Base-by-base conservation (phyloP, 2,888 invertebrate species). In the Cyaniris semiargus region DNA sequence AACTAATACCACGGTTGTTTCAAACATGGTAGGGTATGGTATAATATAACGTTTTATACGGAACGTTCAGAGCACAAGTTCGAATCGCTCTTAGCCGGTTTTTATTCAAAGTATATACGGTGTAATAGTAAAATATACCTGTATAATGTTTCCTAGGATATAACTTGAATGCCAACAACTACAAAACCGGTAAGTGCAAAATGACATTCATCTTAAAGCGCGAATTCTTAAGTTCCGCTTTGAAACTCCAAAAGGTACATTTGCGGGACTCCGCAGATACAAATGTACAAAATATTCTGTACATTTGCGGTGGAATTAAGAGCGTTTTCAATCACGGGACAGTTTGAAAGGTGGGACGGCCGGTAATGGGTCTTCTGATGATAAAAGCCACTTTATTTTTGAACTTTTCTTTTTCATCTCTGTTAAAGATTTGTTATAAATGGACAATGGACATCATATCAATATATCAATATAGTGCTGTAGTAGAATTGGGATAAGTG, bases 281-380 rank as follows among this genome's bases (percentile, higher is more conserved):
- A 66, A 66, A 66, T 66, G 27, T 66, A 66, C 66, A 66, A 66
- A 66, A 66, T 66, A 66, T 66, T 66, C 66, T 31, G 66, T 66
- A 66, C 66, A 66, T 66, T 66, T 66, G 66, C 15, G 66, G 66
- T 21, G 15, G 4, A 27, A 66, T 66, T 66, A 66, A 31, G 23
- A 66, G 27, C 66, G 66, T 31, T 66, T 66, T 66, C 66, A 66
- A 66, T 66, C 66, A 31, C 27, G 66, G 66, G 66, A 66, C 66
- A 66, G 66, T 66, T 66, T 66, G 27, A 66, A 31, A 66, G 66
- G 66, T 10, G 66, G 27, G 60, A 60, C 60, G 23, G 60, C 23
- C 66, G 27, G 27, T 66, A 66, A 66, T 66, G 66, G 66, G 13
- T 60, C 13, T 23, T 66, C 18, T 27, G 66, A 66, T 27, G 10